Conservation (phyloP, 2,113 vertebrate species). For the Delphinus delphis region DNA sequence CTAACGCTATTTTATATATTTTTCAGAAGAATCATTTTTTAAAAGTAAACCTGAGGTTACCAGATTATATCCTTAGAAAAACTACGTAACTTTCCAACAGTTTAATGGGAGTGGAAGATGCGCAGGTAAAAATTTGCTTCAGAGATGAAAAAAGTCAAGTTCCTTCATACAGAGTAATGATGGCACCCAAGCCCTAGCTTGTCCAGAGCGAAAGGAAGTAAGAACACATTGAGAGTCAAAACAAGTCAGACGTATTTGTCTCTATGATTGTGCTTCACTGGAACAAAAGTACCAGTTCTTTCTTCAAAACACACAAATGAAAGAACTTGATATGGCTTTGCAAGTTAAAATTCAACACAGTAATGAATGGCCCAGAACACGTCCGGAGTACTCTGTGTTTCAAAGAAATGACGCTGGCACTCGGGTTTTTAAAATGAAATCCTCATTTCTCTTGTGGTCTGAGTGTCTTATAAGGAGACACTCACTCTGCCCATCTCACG, state of each 20-base stretch:
- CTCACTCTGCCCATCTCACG: slow-evolving; percentile 98
- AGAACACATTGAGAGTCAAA: neutral
- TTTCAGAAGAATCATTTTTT: slow-evolving; percentile 3
- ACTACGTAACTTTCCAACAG: neutral
- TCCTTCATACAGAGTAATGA: neutral
- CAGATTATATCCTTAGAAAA: neutral
- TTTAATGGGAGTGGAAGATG: neutral
- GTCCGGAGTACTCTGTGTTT: neutral
- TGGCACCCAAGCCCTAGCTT: neutral
- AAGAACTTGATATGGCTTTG: neutral
- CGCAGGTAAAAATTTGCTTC: neutral
- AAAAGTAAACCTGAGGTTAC: neutral
- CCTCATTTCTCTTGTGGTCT: neutral
- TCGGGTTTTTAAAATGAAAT: neutral
- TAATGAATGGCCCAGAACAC: neutral
- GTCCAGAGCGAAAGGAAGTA: neutral
- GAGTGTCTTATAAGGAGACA: slow-evolving; percentile 27
- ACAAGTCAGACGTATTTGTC: neutral
- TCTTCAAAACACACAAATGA: neutral
- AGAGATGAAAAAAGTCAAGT: neutral
- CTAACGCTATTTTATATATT: neutral
- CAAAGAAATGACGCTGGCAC: neutral
- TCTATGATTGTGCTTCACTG: neutral
- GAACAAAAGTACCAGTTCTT: slow-evolving; percentile 17
- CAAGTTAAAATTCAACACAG: slow-evolving; percentile 3